Base-by-base conservation (phyloP, 2,797 vertebrate genomes). In the Lagodon rhomboides region DNA sequence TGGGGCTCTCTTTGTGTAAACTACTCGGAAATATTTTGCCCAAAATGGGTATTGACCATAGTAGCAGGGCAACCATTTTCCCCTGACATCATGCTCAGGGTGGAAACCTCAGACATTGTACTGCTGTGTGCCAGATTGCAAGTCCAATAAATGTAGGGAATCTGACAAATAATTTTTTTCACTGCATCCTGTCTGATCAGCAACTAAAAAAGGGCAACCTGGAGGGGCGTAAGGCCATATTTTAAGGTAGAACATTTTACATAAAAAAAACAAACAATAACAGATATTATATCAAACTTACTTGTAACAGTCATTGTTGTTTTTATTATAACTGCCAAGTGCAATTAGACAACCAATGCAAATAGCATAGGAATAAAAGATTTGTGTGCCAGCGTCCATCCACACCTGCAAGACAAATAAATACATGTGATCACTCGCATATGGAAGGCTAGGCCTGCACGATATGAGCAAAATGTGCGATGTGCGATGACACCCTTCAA, bases 321-420 rank as follows among this genome's bases (percentile, higher is more conserved):
- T 95, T 71, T 96, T 95, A 77, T 96, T 96, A 75, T 96, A 96
- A 90, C 95, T 96, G 76, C 95, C 95, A 54, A 96, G 92, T 76
- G 96, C 94, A 64, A 84, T 93, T 27, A 96, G 87, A 75, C 95
- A 96, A 2, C 96, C 96, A 60, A 95, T 92, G 80, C 95, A 96
- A 82, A 96, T 91, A 41, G 95, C 95, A 75, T 96, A 96, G 41
- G 96, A 96, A 84, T 95, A 96, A 88, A 96, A 96, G 75, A 96
- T 96, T 78, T 96, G 96, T 12, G 95, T 96, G 49, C 96, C 96
- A 56, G 96, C 96, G 80, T 96, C 96, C 95, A 96, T 95, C 96
- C 96, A 96, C 74, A 96, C 95, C 96, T 96, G 81, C 11, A 90
- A 83, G 11, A 77, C 27, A 77, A 62, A 80, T 9, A 38, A 25